Percentiles rank a stretch among this genome's conserved stretches.
These are phyloP conservation scores for Leucoptera coffeella DNA, from an alignment of 2,888 invertebrate species.

Conservation along the genomic window DNA sequence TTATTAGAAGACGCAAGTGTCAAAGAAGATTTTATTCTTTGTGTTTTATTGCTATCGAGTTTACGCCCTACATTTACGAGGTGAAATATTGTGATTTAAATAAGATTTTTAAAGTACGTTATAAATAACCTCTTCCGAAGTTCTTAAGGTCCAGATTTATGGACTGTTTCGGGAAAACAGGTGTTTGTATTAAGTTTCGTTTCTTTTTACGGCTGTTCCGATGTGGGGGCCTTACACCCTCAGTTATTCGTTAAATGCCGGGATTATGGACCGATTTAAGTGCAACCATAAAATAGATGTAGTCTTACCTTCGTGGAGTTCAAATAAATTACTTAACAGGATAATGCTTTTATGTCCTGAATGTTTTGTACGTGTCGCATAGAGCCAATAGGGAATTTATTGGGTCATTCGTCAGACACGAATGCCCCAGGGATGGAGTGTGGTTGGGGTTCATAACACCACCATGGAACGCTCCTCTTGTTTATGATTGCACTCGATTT, in stretches of 20 bases:
- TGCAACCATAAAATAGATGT: constrained; percentile 42
- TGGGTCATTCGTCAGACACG: constrained; percentile 45
- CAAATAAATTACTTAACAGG: constrained; percentile 51
- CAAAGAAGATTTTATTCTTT: too few relatives aligned
- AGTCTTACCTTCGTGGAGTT: constrained; percentile 38
- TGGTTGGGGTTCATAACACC: constrained; percentile 48
- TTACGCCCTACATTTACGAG: too few relatives aligned
- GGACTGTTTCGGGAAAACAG: constrained; percentile 20
- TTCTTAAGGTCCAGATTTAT: constrained; percentile 29
- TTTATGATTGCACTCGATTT: constrained; percentile 38
- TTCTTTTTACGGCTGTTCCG: constrained; percentile 32
- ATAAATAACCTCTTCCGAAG: too few relatives aligned
- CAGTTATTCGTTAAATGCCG: constrained; percentile 33
- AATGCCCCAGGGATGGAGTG: constrained; percentile 42
- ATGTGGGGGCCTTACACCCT: constrained; percentile 31
- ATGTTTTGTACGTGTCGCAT: constrained; percentile 48
- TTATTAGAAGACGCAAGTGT: too few relatives aligned
- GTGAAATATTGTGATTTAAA: too few relatives aligned
- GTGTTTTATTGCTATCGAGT: too few relatives aligned
- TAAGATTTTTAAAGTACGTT: too few relatives aligned
- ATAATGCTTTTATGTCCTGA: constrained; percentile 47
- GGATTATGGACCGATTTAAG: constrained; percentile 45
- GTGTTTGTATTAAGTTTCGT: constrained; percentile 24
- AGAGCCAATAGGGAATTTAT: constrained; percentile 47
- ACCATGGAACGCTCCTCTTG: constrained; percentile 29